Evolutionary conservation across 1,140 invertebrate species (phyloP).

Genomic region (Sarcophaga peregrina): DNA sequence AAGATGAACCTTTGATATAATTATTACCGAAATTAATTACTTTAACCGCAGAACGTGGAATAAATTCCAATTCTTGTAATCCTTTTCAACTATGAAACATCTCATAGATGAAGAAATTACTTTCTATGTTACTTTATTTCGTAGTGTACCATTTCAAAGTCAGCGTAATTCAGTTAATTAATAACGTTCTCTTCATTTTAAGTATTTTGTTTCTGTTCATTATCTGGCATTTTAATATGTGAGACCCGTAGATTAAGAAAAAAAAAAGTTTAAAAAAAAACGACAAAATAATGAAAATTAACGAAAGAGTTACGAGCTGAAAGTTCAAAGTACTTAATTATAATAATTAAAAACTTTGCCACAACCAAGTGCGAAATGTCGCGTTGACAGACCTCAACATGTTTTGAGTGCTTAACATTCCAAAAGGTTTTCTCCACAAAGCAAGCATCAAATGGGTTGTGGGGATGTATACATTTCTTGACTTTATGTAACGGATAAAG

Average conservation of each 20-base stretch:
- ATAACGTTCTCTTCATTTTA: slow-evolving; percentile 22
- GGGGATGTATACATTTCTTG: background rate
- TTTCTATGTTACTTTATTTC: background rate
- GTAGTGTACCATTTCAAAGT: slow-evolving; percentile 10
- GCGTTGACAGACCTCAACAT: slow-evolving; percentile 22
- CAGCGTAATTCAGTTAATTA: slow-evolving; percentile 35
- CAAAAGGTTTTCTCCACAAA: background rate
- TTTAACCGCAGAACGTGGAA: slow-evolving; percentile 16
- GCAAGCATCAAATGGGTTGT: background rate
- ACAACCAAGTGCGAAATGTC: slow-evolving; percentile 45
- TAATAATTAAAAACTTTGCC: slow-evolving; percentile 48
- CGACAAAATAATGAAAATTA: no score
- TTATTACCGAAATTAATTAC: slow-evolving; percentile 28
- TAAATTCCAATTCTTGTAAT: slow-evolving; percentile 22
- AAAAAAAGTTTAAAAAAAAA: background rate
- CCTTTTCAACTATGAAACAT: background rate
- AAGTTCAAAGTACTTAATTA: slow-evolving; percentile 49
- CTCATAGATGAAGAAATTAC: background rate
- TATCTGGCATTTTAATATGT: background rate
- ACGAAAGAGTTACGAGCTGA: slow-evolving; percentile 41
- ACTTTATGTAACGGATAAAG: background rate
- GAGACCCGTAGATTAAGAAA: background rate
- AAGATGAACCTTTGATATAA: background rate
- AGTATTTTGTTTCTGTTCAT: background rate
- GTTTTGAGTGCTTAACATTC: background rate